Evolutionary conservation across 2,888 invertebrate species (phyloP).

Genomic region (Eristalinus aeneus): DNA sequence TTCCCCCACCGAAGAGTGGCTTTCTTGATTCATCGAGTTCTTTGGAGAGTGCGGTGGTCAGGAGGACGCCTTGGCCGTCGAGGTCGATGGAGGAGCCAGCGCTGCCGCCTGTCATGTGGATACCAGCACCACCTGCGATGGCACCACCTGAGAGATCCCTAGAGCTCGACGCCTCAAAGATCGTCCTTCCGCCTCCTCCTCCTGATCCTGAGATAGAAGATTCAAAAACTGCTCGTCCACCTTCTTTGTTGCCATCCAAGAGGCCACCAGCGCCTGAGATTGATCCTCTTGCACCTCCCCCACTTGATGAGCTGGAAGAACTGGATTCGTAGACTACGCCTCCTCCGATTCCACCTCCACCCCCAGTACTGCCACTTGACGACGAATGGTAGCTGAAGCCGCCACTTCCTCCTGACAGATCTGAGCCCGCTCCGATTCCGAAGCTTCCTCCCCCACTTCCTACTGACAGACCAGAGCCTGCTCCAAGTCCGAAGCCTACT

Average conservation of each 20-base stretch:
- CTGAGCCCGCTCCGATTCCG: background rate
- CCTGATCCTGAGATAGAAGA: background rate
- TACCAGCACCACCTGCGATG: background rate
- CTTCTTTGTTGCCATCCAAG: too few relatives aligned
- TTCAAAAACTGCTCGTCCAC: too few relatives aligned
- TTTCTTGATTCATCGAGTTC: conserved; percentile 32
- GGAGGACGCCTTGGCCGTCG: background rate
- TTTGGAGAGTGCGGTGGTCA: conserved; percentile 5
- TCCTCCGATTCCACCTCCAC: background rate
- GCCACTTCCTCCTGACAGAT: too few relatives aligned
- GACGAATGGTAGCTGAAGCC: background rate
- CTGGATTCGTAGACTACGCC: background rate
- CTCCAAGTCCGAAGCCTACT: background rate
- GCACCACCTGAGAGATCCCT: background rate
- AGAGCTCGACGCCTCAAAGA: background rate
- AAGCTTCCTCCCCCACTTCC: conserved; percentile 1
- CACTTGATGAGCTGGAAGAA: background rate
- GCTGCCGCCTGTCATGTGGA: background rate
- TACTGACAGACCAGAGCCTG: background rate
- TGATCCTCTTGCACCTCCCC: too few relatives aligned
- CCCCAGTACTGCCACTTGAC: background rate
- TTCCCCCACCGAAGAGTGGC: conserved; percentile 30
- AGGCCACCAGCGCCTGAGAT: too few relatives aligned
- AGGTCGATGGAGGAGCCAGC: background rate
- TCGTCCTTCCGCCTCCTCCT: background rate